These are phyloP conservation scores for Heterodera schachtii DNA, from an alignment of 1,140 invertebrate species.

Conservation along the genomic window DNA sequence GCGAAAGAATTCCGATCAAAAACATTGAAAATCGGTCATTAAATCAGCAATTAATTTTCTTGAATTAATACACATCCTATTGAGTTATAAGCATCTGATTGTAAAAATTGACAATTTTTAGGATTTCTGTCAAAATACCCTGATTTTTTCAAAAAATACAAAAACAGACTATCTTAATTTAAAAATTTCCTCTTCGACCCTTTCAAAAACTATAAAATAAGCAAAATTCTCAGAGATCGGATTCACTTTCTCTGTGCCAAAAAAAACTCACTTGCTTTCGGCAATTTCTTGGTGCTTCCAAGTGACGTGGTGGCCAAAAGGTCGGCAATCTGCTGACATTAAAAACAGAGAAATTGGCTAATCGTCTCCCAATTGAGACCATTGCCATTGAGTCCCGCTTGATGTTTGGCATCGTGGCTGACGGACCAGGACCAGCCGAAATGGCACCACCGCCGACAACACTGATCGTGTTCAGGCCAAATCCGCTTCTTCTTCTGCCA, in stretches of 20 bases:
- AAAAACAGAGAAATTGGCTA: conserved; percentile 2
- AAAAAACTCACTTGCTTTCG: conserved; percentile 35
- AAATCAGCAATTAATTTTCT: no score
- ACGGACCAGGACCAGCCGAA: conserved; percentile 7
- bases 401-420: conserved; percentile 28
- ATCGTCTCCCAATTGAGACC: not conserved
- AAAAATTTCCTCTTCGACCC: not conserved
- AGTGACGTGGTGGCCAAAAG: conserved; percentile 53
- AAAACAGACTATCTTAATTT: conserved; percentile 26
- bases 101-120: no score
- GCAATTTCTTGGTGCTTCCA: conserved; percentile 36
- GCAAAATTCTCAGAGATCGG: no score
- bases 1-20: conserved; percentile 15
- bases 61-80: no score
- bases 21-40: not conserved
- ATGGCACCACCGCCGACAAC: conserved; percentile 20
- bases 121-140: no score
- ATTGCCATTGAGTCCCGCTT: conserved; percentile 49
- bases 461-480: conserved; percentile 13
- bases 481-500: conserved; percentile 29
- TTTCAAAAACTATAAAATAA: no score
- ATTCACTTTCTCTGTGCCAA: no score
- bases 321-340: conserved; percentile 41
- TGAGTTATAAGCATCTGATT: no score
- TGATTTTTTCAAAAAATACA: conserved; percentile 16